Conservation (phyloP, 2,113 vertebrate genomes). For the Phoenicopterus ruber region DNA sequence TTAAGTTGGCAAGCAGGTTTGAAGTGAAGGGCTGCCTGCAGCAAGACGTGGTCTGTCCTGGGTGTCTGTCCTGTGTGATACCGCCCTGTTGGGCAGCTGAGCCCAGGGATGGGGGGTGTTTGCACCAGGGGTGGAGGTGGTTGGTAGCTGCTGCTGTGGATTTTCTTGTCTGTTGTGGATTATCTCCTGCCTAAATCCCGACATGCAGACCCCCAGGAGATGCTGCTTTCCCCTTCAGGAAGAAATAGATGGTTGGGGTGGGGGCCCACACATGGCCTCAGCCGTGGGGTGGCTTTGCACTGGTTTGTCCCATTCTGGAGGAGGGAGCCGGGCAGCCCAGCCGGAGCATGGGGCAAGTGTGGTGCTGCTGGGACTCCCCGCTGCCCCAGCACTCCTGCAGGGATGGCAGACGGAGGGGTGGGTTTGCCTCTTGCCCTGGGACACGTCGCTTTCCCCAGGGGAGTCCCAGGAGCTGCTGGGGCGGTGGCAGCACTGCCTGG, state of each 20-base stretch:
- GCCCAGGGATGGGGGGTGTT: fast-evolving
- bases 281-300: fast-evolving
- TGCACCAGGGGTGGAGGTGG: fast-evolving
- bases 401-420: background rate
- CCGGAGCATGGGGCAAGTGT: fast-evolving
- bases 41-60: background rate
- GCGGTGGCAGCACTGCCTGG: too few species aligned
- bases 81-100: fast-evolving
- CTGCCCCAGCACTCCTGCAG: background rate
- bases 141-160: background rate
- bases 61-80: background rate
- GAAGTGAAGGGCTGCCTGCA: background rate
- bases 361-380: background rate
- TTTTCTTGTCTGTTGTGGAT: background rate
- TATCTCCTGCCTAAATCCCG: background rate
- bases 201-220: background rate
- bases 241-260: background rate
- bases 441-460: background rate
- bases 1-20: background rate
- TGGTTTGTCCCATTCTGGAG: background rate
- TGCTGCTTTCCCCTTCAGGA: background rate
- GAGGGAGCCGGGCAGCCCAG: background rate
- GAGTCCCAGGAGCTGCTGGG: background rate
- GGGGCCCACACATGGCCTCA: background rate
- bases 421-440: too few species aligned